A percentile compares a stretch with the other conserved stretches of the same genome.
phyloP scores from a whole-genome alignment of 2,888 invertebrate genomes.

The Rapana venosa region DNA sequence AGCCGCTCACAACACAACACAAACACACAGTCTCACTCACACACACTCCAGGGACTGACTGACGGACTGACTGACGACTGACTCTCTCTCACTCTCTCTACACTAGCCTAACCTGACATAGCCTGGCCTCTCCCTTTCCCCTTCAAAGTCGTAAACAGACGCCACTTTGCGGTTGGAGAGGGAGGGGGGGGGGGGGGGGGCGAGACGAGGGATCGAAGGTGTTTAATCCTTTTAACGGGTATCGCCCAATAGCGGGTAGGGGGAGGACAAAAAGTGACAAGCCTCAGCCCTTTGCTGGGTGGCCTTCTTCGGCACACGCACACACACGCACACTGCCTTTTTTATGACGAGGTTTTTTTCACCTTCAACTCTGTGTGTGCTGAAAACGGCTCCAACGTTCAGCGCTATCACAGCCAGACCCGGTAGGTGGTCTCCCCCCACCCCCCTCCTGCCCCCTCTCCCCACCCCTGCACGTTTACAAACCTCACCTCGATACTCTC shows the following conservation, averaged over 20 bases:
- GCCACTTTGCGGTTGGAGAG: neutral
- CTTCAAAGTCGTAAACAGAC: neutral
- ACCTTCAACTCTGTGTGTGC: neutral
- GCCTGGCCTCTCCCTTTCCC: neutral
- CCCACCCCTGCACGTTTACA: neutral
- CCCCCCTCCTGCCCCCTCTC: neutral
- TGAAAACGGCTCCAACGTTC: neutral
- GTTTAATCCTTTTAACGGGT: slow-evolving; percentile 10
- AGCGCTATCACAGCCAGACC: neutral
- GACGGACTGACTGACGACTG: neutral
- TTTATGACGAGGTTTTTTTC: neutral
- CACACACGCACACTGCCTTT: too few relatives aligned
- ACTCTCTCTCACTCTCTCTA: neutral
- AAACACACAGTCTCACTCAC: neutral
- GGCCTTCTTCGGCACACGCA: neutral
- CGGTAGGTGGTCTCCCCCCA: neutral
- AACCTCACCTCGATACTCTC: neutral
- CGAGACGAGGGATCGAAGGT: slow-evolving; percentile 16
- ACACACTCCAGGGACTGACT: neutral
- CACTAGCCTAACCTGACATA: neutral
- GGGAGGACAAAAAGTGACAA: slow-evolving; percentile 14
- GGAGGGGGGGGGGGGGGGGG: neutral
- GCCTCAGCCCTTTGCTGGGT: neutral
- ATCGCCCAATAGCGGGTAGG: neutral
- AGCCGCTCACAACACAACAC: neutral